Conservation (phyloP, 2,113 vertebrate species). For the Pygathrix nemaeus region DNA sequence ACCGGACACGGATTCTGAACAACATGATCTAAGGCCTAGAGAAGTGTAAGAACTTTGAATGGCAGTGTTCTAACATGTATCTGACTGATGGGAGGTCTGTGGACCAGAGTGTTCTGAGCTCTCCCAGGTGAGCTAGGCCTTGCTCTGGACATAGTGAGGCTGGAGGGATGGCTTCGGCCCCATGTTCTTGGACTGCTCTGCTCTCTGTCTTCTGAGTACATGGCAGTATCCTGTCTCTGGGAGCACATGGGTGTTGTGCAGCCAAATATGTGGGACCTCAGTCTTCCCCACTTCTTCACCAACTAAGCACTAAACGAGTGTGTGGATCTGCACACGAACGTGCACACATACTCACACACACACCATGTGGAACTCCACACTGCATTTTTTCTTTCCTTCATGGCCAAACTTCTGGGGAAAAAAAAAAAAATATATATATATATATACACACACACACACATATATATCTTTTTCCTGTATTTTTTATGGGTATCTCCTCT, state of each 20-base stretch:
- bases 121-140: fast-evolving
- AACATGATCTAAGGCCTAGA: neutral
- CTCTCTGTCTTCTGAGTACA: fast-evolving
- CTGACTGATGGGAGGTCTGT: neutral
- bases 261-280: fast-evolving
- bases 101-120: fast-evolving
- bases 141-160: neutral
- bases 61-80: neutral
- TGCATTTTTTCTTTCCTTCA: neutral
- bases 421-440: no score
- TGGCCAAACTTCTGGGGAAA: neutral
- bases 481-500: neutral
- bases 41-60: no score
- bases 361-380: fast-evolving
- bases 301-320: no score
- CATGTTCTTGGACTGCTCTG: fast-evolving
- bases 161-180: fast-evolving
- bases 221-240: fast-evolving
- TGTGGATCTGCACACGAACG: fast-evolving
- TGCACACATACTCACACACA: fast-evolving
- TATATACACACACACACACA: fast-evolving
- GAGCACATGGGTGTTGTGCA: neutral
- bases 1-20: neutral
- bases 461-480: neutral
- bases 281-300: neutral